Base-by-base conservation (phyloP, 2,888 invertebrate genomes). In the Petrolisthes cinctipes region DNA sequence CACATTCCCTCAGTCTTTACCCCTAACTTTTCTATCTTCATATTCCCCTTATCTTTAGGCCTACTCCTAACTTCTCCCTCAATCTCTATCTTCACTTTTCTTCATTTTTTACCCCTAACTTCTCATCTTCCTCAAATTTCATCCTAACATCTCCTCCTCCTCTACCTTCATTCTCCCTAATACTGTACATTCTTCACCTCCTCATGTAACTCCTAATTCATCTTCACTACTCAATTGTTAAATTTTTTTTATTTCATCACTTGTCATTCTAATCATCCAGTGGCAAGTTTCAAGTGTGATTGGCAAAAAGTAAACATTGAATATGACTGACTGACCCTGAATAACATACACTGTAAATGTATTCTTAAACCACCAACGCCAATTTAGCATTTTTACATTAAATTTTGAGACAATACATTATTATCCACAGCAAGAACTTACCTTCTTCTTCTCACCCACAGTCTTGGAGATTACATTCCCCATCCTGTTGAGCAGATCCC, bases 401-500 rank as follows among this genome's bases (percentile, higher is more conserved):
- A 7, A 51, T 11, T 61, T n/a, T 20, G 4, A 66, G 23, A 7
- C 51, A 81, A n/a, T 6, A 11, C 20, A 23, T 17, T 75, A 11
- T n/a, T 7, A 5, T 20, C 61, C 37, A 37, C 37, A 20, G 6
- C 78, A 54, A 23, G 4, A 61, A 51, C 86, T 91, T 92, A 94
- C 94, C 94, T 99, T 99, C 97, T 99, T 99, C 93, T 98, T 98
- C 91, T 97, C 97, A 9, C 99, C 99, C 91, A 99, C 97, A 91
- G 96, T 97, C 94, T 99, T 99, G 93, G 98, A 99, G 93, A 98
- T 98, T 0, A 97, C 94, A 94, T 99, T 99, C 93, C 98, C 99
- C 90, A 98, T 93, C 93, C 98, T 98, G 93, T 99, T 99, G 92
- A 97, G 95, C 92, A 97, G 96, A 93, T 99, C 99, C 54, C 97